Base-by-base conservation (phyloP, 23 tunicate species). In the Ciona savignyi region DNA sequence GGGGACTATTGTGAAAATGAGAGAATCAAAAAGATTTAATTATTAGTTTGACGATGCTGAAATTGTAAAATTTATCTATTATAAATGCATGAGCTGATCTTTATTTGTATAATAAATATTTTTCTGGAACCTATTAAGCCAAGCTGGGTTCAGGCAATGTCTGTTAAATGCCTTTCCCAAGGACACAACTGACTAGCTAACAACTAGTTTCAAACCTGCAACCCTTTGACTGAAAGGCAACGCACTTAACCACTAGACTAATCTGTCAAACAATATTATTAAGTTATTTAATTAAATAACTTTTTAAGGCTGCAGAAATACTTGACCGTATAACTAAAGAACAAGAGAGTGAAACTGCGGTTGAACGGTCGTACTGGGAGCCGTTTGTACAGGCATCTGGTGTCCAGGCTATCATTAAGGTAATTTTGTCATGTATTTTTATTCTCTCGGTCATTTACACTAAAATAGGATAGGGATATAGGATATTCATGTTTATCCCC, bases 361-460 rank as follows among this genome's bases (percentile, higher is more conserved):
- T 84, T 68, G 77, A 80, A 6, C 56, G 72, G 28, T 72, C 82
- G 29, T 82, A 88, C 66, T 88, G 96, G 96, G 80, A 88, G 67
- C 96, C 86, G 3, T 80, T 88, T 77, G 87, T 88, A 31, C 79
- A 81, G 61, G 70, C 77, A 49, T 83, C 70, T 25, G 95, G 83
- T 63, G 70, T 88, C 0, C 51, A 70, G 22, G 82, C 95, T 21
- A 11, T 81, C n/a, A 51, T 88, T 1, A 77, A 77, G 48, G 77
- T 67, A 68, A 68, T 9, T 42, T 6, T 42, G 11, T 42, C 9
- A 42, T 42, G 15, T 42, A 42, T 9, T 42, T 42, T n/a, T n/a
- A n/a, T n/a, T n/a, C n/a, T n/a, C n/a, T n/a, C n/a, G n/a, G n/a
- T n/a, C n/a, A n/a, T n/a, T n/a, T n/a, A n/a, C n/a, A n/a, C n/a